Percentiles rank a stretch among this genome's conserved stretches.
Conservation (phyloP, 2,888 invertebrate species). For the Caenorhabditis sinica region DNA sequence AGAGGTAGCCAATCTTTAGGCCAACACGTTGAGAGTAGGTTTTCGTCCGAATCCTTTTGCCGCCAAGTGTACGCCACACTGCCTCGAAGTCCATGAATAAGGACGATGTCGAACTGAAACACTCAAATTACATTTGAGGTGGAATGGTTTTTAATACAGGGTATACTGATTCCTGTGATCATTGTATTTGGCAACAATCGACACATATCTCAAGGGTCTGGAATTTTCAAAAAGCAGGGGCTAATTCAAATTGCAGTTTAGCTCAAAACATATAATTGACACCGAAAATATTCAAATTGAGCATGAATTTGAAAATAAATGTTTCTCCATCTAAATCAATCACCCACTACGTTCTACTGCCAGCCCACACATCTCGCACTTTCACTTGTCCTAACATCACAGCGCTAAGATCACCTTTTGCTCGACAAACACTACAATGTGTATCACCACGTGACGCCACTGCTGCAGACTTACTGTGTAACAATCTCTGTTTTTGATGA, state of each 20-base stretch:
- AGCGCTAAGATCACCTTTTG: constrained; percentile 43
- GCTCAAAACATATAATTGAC: too few species aligned
- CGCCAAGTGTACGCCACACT: constrained; percentile 81
- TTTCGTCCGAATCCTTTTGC: constrained; percentile 75
- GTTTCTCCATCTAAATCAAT: too few species aligned
- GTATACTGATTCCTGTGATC: too few species aligned
- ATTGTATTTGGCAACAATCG: too few species aligned
- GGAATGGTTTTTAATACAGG: too few species aligned
- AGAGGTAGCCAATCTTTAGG: constrained; percentile 81
- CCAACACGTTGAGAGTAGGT: constrained; percentile 78
- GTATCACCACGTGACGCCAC: constrained; percentile 36
- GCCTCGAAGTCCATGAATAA: constrained; percentile 81
- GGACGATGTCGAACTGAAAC: constrained; percentile 77
- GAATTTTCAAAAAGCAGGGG: too few species aligned
- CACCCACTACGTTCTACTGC: neutral
- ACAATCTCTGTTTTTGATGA: constrained; percentile 46
- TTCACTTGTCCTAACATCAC: constrained; percentile 20
- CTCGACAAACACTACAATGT: constrained; percentile 36
- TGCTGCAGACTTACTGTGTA: constrained; percentile 42
- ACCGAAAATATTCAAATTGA: too few species aligned
- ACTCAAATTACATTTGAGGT: too few species aligned
- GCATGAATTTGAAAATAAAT: too few species aligned
- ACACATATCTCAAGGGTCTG: too few species aligned
- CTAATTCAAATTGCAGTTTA: too few species aligned
- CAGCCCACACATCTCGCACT: neutral